Percentiles rank a stretch among this genome's conserved stretches.
These are phyloP conservation scores for Helicoverpa armigera DNA, from an alignment of 1,140 invertebrate species.

Conservation along the genomic window DNA sequence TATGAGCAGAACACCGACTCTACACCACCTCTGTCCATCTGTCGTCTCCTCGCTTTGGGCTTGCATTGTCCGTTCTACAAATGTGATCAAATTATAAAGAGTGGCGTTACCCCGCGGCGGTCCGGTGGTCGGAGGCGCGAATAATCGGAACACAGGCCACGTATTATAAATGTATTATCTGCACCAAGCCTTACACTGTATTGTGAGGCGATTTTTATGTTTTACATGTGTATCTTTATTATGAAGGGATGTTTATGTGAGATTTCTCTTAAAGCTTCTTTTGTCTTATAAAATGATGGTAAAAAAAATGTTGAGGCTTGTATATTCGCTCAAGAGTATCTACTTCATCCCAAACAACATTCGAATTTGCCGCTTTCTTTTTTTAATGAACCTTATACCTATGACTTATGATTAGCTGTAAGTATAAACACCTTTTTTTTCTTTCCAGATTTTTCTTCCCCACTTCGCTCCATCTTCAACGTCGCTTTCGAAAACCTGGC, in stretches of 20 bases:
- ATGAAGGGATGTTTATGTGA: neutral
- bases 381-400: no score
- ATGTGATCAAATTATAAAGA: conserved; percentile 86
- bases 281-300: no score
- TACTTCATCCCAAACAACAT: no score
- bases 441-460: no score
- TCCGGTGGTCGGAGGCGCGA: conserved; percentile 63
- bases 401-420: no score
- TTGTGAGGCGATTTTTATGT: conserved; percentile 29
- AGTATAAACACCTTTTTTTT: no score
- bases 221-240: neutral
- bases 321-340: no score
- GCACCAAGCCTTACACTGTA: neutral
- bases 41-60: conserved; percentile 78
- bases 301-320: no score
- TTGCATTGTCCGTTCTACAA: conserved; percentile 83
- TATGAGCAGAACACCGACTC: conserved; percentile 54
- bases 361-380: no score
- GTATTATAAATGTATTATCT: conserved; percentile 42
- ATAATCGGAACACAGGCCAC: conserved; percentile 62
- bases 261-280: neutral
- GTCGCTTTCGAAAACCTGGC: no score
- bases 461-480: no score
- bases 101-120: conserved; percentile 70
- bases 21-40: conserved; percentile 61